Conservation (phyloP, 2,888 invertebrate genomes). For the Macropis europaea region DNA sequence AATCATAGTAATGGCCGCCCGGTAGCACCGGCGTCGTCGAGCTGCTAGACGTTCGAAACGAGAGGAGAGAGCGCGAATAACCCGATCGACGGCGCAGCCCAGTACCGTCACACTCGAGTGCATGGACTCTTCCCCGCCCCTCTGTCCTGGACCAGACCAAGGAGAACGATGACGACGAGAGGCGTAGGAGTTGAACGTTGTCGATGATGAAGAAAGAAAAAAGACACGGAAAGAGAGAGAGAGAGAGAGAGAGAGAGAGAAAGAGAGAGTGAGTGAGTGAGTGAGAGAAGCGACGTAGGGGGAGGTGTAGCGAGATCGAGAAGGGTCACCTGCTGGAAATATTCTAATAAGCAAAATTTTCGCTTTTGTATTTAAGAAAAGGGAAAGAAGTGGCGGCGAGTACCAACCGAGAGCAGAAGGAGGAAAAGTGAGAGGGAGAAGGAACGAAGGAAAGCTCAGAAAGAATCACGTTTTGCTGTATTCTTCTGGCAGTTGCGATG, state of each 20-base stretch:
- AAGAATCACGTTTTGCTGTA: constrained; percentile 53
- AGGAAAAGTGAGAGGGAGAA: constrained; percentile 39
- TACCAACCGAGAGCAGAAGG: constrained; percentile 30
- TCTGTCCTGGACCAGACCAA: constrained; percentile 28
- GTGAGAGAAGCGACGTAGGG: neutral
- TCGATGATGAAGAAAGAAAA: constrained; percentile 16
- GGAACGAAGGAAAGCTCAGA: constrained; percentile 56
- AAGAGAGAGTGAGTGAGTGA: neutral
- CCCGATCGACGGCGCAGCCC: constrained; percentile 50
- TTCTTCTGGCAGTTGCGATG: constrained; percentile 58
- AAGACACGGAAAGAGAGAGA: constrained; percentile 19
- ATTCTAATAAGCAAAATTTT: constrained; percentile 78
- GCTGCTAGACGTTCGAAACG: constrained; percentile 60
- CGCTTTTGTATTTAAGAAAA: constrained; percentile 78
- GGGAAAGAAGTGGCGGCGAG: constrained; percentile 69
- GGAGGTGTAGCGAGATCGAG: constrained; percentile 6
- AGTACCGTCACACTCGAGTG: constrained; percentile 58
- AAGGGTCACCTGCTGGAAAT: constrained; percentile 68
- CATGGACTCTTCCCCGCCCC: constrained; percentile 44
- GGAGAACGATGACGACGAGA: constrained; percentile 46
- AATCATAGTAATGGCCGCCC: constrained; percentile 75
- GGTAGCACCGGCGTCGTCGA: constrained; percentile 39
- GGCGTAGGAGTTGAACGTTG: constrained; percentile 25
- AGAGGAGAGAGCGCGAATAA: constrained; percentile 48
- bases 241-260: constrained; percentile 22